Conservation (phyloP, 2,888 invertebrate genomes). For the Brenthis hecate region DNA sequence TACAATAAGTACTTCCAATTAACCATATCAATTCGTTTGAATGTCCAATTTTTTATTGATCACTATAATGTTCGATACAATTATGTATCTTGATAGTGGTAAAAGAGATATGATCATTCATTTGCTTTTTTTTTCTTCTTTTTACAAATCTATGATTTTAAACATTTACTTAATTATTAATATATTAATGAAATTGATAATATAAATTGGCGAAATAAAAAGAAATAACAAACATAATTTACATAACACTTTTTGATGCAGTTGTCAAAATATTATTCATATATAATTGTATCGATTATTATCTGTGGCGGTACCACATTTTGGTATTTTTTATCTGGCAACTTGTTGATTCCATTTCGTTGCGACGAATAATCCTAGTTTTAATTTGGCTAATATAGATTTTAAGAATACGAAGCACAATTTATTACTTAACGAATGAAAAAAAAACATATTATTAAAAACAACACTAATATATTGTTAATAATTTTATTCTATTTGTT, state of each 20-base stretch:
- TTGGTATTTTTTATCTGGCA: constrained; percentile 49
- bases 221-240: background rate
- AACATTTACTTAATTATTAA: too few species aligned
- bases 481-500: constrained; percentile 76
- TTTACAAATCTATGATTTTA: background rate
- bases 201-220: too few species aligned
- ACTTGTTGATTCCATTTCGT: constrained; percentile 51
- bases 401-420: constrained; percentile 74
- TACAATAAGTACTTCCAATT: constrained; percentile 76
- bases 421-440: constrained; percentile 63
- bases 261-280: background rate
- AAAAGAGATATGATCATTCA: too few species aligned
- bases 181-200: too few species aligned
- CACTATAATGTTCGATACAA: constrained; percentile 25
- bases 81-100: background rate
- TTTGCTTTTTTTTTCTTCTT: too few species aligned
- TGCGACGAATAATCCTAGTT: constrained; percentile 46
- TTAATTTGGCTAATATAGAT: constrained; percentile 76
- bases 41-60: constrained; percentile 26
- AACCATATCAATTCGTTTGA: constrained; percentile 69
- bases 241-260: background rate
- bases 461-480: constrained; percentile 80
- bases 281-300: constrained; percentile 27
- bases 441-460: constrained; percentile 51
- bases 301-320: constrained; percentile 24